phyloP scores from a whole-genome alignment of 2,113 vertebrate genomes.

The Ammodramus savannarum region DNA sequence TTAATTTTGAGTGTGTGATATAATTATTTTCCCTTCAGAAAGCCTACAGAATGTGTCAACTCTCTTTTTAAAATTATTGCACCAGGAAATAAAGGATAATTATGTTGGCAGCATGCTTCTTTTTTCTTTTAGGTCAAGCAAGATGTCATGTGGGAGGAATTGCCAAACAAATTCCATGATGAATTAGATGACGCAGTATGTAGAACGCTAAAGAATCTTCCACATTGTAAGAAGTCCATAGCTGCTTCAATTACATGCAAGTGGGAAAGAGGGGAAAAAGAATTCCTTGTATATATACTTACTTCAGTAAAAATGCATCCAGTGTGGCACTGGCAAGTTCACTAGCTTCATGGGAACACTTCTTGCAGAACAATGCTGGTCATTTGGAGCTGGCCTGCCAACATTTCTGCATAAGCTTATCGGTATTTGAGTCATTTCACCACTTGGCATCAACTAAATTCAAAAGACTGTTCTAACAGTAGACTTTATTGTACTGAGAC shows the following conservation, averaged over 20 bases:
- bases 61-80: conserved; percentile 3
- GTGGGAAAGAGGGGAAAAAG: not conserved
- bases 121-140: conserved; percentile 14
- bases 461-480: conserved; percentile 39
- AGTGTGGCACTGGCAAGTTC: not conserved
- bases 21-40: conserved; percentile 11
- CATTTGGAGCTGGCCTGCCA: conserved; percentile 15
- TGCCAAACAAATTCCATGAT: conserved; percentile 36
- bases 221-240: not conserved
- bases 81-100: conserved; percentile 51
- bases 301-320: conserved; percentile 3
- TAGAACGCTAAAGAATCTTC: not conserved
- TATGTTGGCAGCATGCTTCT: not conserved
- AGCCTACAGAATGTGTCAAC: not conserved
- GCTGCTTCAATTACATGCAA: not conserved
- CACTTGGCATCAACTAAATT: conserved; percentile 19
- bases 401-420: not conserved
- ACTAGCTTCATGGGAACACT: not conserved
- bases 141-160: not conserved
- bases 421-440: conserved; percentile 45
- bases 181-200: not conserved
- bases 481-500: conserved; percentile 39
- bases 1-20: not conserved
- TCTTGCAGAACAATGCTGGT: not conserved
- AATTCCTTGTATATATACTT: not conserved